Percentiles rank a stretch among this genome's conserved stretches.
These are phyloP conservation scores for Pelobates cultripes DNA, from an alignment of 2,797 vertebrate species.

Conservation along the genomic window DNA sequence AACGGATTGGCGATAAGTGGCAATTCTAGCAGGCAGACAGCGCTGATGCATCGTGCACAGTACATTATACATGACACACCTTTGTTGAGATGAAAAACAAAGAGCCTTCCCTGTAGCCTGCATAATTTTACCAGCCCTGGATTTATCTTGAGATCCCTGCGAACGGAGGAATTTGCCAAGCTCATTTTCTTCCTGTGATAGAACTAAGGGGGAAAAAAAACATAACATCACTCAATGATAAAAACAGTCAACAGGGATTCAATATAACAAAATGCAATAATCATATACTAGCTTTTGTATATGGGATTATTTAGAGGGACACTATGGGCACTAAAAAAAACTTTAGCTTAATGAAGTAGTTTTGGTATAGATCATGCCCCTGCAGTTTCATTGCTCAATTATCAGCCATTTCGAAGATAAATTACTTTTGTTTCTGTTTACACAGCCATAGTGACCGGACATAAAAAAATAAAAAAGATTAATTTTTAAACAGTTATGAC, in stretches of 20 bases:
- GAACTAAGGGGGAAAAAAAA: slow-evolving; percentile 72
- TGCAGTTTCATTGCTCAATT: too few relatives aligned
- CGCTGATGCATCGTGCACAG: not conserved
- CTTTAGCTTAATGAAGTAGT: too few relatives aligned
- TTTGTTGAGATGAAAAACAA: slow-evolving; percentile 98
- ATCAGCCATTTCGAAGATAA: too few relatives aligned
- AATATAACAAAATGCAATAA: too few relatives aligned
- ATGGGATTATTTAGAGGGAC: too few relatives aligned
- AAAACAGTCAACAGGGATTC: not conserved
- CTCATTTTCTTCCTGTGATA: slow-evolving; percentile 98
- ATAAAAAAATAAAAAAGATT: too few relatives aligned
- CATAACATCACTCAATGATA: not conserved
- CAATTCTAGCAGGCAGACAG: not conserved
- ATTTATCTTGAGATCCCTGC: slow-evolving; percentile 95
- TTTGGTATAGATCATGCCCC: too few relatives aligned
- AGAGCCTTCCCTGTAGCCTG: slow-evolving; percentile 96
- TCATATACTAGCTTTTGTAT: too few relatives aligned
- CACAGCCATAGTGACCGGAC: too few relatives aligned
- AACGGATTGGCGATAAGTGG: not conserved
- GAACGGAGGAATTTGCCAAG: slow-evolving; percentile 94
- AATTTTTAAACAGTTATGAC: too few relatives aligned
- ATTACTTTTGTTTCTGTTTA: too few relatives aligned
- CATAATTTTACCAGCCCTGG: slow-evolving; percentile 97
- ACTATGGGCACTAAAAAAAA: too few relatives aligned
- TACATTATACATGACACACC: slow-evolving; percentile 68